These are phyloP conservation scores for Diorhabda carinulata DNA, from an alignment of 1,140 invertebrate genomes.

Conservation along the genomic window DNA sequence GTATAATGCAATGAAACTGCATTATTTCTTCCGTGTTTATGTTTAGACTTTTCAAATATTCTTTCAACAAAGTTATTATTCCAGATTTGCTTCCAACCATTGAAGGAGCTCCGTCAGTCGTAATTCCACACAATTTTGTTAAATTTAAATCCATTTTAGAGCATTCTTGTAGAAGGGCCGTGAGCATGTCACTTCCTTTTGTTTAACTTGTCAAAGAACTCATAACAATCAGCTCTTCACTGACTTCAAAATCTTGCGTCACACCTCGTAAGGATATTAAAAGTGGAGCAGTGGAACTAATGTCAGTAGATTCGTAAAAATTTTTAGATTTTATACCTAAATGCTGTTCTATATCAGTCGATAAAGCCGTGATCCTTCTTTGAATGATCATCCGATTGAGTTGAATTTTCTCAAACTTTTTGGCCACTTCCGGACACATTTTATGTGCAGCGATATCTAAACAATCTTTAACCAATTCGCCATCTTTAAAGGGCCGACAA, in stretches of 20 bases:
- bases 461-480: slow-evolving; percentile 41
- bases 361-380: no score
- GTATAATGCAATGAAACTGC: slow-evolving; percentile 38
- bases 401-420: no score
- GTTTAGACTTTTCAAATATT: background rate
- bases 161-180: slow-evolving; percentile 17
- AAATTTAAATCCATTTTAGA: slow-evolving; percentile 19
- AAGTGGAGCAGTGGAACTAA: slow-evolving; percentile 34
- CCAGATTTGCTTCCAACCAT: slow-evolving; percentile 35
- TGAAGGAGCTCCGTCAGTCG: slow-evolving; percentile 41
- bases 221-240: slow-evolving; percentile 31
- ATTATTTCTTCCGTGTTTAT: slow-evolving; percentile 8
- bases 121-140: slow-evolving; percentile 28
- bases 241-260: slow-evolving; percentile 34
- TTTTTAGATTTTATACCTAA: no score
- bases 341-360: no score
- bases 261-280: slow-evolving; percentile 38
- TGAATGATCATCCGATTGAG: no score
- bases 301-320: background rate
- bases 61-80: slow-evolving; percentile 29
- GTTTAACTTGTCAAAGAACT: slow-evolving; percentile 34
- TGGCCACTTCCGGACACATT: no score
- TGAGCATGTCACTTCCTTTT: slow-evolving; percentile 21
- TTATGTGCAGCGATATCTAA: background rate
- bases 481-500: slow-evolving; percentile 37